Evolutionary conservation across 2,888 invertebrate species (phyloP).

Genomic region (Cordilura impudica): DNA sequence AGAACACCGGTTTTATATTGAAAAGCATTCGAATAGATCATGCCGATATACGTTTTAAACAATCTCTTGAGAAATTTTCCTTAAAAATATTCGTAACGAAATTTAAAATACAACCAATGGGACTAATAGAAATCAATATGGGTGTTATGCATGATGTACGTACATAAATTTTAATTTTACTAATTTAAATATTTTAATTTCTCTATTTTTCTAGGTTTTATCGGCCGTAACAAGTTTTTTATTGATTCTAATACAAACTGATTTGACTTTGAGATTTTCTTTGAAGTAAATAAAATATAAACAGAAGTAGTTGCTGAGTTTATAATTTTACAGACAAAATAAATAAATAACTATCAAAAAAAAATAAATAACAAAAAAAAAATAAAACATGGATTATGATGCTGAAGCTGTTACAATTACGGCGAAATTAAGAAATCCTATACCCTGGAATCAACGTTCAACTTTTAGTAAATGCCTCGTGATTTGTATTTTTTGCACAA

Average conservation of each 20-base stretch:
- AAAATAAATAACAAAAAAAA: not conserved
- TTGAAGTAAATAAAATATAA: slow-evolving; percentile 69
- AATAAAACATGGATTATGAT: slow-evolving; percentile 28
- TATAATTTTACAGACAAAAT: not conserved
- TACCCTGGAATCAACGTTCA: slow-evolving; percentile 46
- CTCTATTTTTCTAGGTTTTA: slow-evolving; percentile 66
- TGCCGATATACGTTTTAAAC: slow-evolving; percentile 70
- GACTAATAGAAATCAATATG: slow-evolving; percentile 70
- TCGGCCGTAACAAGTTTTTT: slow-evolving; percentile 73
- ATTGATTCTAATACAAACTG: slow-evolving; percentile 75
- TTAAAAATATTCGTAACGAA: slow-evolving; percentile 67
- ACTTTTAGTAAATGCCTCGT: slow-evolving; percentile 41
- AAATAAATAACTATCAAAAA: not conserved
- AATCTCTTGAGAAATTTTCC: slow-evolving; percentile 71
- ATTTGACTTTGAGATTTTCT: slow-evolving; percentile 72
- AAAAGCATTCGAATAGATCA: slow-evolving; percentile 67
- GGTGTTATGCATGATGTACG: slow-evolving; percentile 68
- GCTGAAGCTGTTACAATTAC: slow-evolving; percentile 15
- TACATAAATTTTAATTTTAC: not conserved
- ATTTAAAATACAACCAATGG: slow-evolving; percentile 71
- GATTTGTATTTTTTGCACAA: slow-evolving; percentile 42
- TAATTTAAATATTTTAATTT: slow-evolving; percentile 4
- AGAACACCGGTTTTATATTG: slow-evolving; percentile 69
- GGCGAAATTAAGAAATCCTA: slow-evolving; percentile 17
- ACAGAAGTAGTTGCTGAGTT: not conserved